phyloP scores from a whole-genome alignment of 2,888 invertebrate genomes.

The Tubulanus polymorphus region DNA sequence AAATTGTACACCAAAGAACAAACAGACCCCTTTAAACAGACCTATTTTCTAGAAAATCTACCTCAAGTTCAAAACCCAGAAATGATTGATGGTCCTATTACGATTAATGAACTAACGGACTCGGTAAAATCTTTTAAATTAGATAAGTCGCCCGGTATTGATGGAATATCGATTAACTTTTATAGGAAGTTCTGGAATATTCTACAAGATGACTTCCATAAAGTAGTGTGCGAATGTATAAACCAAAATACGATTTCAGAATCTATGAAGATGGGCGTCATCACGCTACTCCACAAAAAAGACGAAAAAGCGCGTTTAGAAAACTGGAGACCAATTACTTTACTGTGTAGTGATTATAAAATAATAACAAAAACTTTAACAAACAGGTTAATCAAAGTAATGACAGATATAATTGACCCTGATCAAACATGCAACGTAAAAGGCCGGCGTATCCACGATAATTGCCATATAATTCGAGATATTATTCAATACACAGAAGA shows the following conservation, averaged over 20 bases:
- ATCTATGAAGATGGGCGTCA: too few species aligned
- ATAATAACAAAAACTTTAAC: slow-evolving; percentile 22
- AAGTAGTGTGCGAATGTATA: slow-evolving; percentile 8
- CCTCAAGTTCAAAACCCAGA: too few species aligned
- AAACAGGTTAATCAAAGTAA: slow-evolving; percentile 16
- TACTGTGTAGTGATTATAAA: slow-evolving; percentile 24
- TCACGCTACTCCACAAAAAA: slow-evolving; percentile 24
- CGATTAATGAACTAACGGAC: neutral
- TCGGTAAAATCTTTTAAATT: slow-evolving; percentile 15
- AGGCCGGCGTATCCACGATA: neutral
- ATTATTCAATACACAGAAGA: slow-evolving; percentile 20
- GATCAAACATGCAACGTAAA: slow-evolving; percentile 19
- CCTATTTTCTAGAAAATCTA: too few species aligned
- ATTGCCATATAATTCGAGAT: slow-evolving; percentile 19
- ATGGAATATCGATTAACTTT: slow-evolving; percentile 23
- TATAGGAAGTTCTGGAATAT: slow-evolving; percentile 15
- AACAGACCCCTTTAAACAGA: too few species aligned
- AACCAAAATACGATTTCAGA: too few species aligned
- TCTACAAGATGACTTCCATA: slow-evolving; percentile 11
- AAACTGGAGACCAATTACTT: slow-evolving; percentile 24
- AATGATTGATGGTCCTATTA: too few species aligned
- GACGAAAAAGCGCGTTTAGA: slow-evolving; percentile 15
- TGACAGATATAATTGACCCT: slow-evolving; percentile 15
- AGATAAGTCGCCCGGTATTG: slow-evolving; percentile 21
- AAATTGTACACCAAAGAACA: too few species aligned